phyloP scores from a whole-genome alignment of 2,888 invertebrate species.

The Tetheella fluctuosa region DNA sequence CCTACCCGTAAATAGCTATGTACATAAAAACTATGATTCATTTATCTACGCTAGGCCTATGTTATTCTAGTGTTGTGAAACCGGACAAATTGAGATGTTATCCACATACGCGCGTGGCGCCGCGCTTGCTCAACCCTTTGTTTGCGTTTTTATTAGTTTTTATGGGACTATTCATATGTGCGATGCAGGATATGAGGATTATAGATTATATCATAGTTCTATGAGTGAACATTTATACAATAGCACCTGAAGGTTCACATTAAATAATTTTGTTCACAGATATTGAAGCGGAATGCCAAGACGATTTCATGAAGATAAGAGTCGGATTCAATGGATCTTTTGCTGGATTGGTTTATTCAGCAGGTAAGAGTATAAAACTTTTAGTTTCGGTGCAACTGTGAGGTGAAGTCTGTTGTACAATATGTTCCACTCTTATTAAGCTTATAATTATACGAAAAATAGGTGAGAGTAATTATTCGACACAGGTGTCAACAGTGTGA shows the following conservation, averaged over 20 bases:
- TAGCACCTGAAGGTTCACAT: not conserved
- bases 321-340: slow-evolving; percentile 97
- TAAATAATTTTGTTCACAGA: slow-evolving; percentile 80
- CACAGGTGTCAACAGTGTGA: slow-evolving; percentile 39
- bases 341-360: slow-evolving; percentile 94
- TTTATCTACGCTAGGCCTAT: not conserved
- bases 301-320: slow-evolving; percentile 97
- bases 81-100: slow-evolving; percentile 60
- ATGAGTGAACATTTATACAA: slow-evolving; percentile 8
- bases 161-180: slow-evolving; percentile 51
- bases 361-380: slow-evolving; percentile 80
- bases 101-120: slow-evolving; percentile 49
- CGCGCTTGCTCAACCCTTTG: slow-evolving; percentile 62
- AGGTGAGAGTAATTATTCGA: slow-evolving; percentile 20
- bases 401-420: slow-evolving; percentile 5
- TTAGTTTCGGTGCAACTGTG: not conserved
- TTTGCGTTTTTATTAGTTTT: slow-evolving; percentile 51
- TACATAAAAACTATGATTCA: slow-evolving; percentile 1
- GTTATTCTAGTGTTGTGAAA: slow-evolving; percentile 30
- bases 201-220: slow-evolving; percentile 20
- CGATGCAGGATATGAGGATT: slow-evolving; percentile 40
- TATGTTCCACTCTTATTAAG: slow-evolving; percentile 13
- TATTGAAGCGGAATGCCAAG: slow-evolving; percentile 97
- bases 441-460: slow-evolving; percentile 21
- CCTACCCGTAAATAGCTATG: no score